Evolutionary conservation across 1,140 invertebrate genomes (phyloP).

Genomic region (Drosophila kepulauana): DNA sequence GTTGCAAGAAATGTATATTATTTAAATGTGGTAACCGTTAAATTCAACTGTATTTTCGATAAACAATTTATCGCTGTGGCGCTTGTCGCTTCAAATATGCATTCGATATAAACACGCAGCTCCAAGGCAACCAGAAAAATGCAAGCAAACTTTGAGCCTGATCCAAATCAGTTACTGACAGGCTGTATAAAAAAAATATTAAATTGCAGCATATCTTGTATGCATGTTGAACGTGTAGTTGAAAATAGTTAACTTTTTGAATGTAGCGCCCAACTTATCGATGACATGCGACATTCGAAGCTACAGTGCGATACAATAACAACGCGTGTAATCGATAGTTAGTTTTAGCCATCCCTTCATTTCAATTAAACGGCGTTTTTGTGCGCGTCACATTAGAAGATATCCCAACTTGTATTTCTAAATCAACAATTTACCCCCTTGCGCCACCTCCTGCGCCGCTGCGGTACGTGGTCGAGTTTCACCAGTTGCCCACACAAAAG

Average conservation of each 20-base stretch:
- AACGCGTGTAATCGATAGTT: conserved; percentile 19
- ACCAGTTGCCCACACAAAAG: conserved; percentile 2
- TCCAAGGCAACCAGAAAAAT: no score
- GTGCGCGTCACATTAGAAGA: conserved; percentile 51
- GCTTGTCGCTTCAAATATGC: no score
- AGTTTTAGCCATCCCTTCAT: conserved; percentile 29
- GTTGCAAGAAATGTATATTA: no score
- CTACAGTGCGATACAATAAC: background rate
- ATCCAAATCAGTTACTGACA: no score
- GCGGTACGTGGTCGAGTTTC: background rate
- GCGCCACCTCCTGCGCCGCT: no score
- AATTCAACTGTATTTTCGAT: no score
- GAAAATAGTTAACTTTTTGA: background rate
- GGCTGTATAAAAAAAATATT: no score
- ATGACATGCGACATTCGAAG: background rate
- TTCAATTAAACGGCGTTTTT: conserved; percentile 58
- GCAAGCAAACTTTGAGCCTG: no score
- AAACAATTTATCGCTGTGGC: no score
- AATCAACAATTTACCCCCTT: background rate
- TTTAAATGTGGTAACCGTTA: no score
- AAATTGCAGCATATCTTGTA: no score
- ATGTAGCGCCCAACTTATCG: background rate
- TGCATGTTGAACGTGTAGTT: background rate
- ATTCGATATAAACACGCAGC: no score
- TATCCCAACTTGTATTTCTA: conserved; percentile 20